Percentiles rank a stretch among this genome's conserved stretches.
These are phyloP conservation scores for Agrotis ipsilon DNA, from an alignment of 2,888 invertebrate species.

Conservation along the genomic window DNA sequence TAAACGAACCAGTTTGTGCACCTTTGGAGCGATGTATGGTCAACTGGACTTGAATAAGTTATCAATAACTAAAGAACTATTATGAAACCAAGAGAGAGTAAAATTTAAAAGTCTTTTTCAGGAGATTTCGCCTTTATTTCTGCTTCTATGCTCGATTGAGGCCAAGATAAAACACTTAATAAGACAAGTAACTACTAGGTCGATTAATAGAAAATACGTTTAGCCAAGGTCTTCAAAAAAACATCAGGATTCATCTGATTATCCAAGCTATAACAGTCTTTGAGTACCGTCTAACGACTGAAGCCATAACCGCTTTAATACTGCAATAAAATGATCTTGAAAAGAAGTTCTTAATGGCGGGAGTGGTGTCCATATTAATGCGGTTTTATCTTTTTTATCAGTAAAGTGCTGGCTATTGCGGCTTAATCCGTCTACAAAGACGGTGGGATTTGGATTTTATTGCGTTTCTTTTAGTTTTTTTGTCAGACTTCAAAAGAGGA, in stretches of 20 bases:
- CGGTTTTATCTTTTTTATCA: constrained; percentile 44
- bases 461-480: not conserved
- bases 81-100: too few relatives aligned
- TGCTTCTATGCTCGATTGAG: too few relatives aligned
- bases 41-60: too few relatives aligned
- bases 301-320: constrained; percentile 37
- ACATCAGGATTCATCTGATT: constrained; percentile 13
- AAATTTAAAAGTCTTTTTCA: too few relatives aligned
- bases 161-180: too few relatives aligned
- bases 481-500: not conserved
- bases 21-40: too few relatives aligned
- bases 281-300: constrained; percentile 11
- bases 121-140: too few relatives aligned
- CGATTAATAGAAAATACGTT: not conserved
- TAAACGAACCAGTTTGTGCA: too few relatives aligned
- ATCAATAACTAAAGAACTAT: too few relatives aligned
- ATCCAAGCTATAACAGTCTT: not conserved
- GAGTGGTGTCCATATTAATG: constrained; percentile 37
- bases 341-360: constrained; percentile 36
- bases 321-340: constrained; percentile 44
- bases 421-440: constrained; percentile 13
- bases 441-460: constrained; percentile 5
- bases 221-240: constrained; percentile 7
- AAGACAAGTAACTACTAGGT: too few relatives aligned
- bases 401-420: constrained; percentile 26